These are phyloP conservation scores for Neodiprion fabricii DNA, from an alignment of 1,140 invertebrate species.

Conservation along the genomic window DNA sequence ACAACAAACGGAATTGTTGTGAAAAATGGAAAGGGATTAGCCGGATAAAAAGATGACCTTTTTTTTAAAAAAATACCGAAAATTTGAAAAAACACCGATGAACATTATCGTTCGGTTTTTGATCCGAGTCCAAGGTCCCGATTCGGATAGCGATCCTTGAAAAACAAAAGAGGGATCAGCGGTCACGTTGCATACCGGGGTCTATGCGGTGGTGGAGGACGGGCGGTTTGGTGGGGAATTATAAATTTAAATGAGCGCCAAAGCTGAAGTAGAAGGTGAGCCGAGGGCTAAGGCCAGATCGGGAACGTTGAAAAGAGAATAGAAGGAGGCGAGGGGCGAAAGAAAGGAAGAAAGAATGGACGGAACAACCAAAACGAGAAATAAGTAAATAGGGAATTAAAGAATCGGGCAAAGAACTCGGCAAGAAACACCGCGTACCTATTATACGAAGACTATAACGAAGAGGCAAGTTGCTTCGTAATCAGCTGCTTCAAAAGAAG, in stretches of 20 bases:
- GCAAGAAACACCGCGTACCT: too few relatives aligned
- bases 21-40: too few relatives aligned
- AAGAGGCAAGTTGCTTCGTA: too few relatives aligned
- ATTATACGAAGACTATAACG: too few relatives aligned
- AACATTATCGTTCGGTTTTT: too few relatives aligned
- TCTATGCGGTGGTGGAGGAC: too few relatives aligned
- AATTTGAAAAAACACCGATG: background rate
- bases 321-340: background rate
- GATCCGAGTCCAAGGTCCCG: background rate
- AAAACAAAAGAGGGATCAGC: too few relatives aligned
- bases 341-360: background rate
- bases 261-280: background rate
- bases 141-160: too few relatives aligned
- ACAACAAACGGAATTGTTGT: background rate
- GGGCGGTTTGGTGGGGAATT: background rate
- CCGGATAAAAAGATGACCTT: background rate
- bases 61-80: background rate
- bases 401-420: background rate
- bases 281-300: background rate
- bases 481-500: too few relatives aligned
- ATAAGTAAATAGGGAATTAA: background rate
- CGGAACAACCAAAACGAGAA: too few relatives aligned
- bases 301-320: background rate
- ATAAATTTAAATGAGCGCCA: constrained; percentile 3
- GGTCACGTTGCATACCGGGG: too few relatives aligned